Evolutionary conservation across 92 coral and sea anemone species (phyloP).

Genomic region (Metridium senile): DNA sequence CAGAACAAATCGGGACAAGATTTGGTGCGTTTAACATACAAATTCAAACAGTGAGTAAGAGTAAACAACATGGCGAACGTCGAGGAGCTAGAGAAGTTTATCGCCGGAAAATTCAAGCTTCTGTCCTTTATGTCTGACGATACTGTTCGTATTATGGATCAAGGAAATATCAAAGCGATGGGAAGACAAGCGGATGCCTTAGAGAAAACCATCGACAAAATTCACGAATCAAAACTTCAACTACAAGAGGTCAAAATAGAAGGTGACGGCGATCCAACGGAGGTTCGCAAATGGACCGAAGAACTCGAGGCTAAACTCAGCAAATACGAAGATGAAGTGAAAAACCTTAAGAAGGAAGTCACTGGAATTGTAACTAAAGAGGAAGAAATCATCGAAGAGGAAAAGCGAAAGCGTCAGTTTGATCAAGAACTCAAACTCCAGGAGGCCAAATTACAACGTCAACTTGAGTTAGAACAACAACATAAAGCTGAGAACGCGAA

Average conservation of each 20-base stretch:
- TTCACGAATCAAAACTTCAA: slow-evolving; percentile 38
- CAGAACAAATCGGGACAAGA: background rate
- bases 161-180: slow-evolving; percentile 35
- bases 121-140: slow-evolving; percentile 31
- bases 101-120: slow-evolving; percentile 48
- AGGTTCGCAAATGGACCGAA: slow-evolving; percentile 10
- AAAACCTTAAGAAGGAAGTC: slow-evolving; percentile 7
- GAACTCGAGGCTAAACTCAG: slow-evolving; percentile 16
- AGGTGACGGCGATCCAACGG: slow-evolving; percentile 21
- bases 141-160: slow-evolving; percentile 1
- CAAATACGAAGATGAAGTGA: slow-evolving; percentile 16
- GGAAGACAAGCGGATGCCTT: slow-evolving; percentile 43
- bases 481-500: slow-evolving; percentile 2
- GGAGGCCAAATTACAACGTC: slow-evolving; percentile 39
- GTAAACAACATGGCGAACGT: slow-evolving; percentile 1
- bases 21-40: background rate
- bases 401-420: slow-evolving; percentile 19
- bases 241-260: slow-evolving; percentile 33
- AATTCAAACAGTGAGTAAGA: background rate
- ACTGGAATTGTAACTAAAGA: slow-evolving; percentile 2
- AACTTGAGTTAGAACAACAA: slow-evolving; percentile 8
- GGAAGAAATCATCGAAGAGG: slow-evolving; percentile 20
- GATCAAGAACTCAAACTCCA: slow-evolving; percentile 19
- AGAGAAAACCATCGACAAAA: slow-evolving; percentile 29
- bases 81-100: slow-evolving; percentile 10